Percentiles rank a stretch among this genome's conserved stretches.
Conservation (phyloP, 2,113 vertebrate species). For the Corythoichthys intestinalis region DNA sequence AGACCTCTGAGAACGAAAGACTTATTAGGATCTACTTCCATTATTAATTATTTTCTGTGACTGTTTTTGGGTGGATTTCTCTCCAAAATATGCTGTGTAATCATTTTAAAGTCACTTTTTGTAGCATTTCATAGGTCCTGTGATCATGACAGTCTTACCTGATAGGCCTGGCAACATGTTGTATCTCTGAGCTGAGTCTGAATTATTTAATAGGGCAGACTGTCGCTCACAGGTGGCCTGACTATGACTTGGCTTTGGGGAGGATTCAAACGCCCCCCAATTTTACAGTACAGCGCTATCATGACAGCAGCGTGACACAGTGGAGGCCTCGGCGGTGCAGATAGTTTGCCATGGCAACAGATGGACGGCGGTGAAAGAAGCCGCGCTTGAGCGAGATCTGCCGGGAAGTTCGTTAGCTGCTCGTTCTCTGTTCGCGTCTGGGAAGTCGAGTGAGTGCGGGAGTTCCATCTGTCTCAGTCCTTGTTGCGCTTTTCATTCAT, state of each 20-base stretch:
- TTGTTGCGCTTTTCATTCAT: conserved; percentile 43
- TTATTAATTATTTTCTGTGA: no score
- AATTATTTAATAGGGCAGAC: not conserved
- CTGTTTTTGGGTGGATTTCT: no score
- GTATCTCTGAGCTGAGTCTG: not conserved
- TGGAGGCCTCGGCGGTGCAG: conserved; percentile 22
- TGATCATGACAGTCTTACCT: no score
- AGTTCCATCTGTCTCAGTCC: conserved; percentile 60
- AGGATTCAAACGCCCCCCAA: conserved; percentile 49
- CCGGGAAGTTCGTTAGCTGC: conserved; percentile 35
- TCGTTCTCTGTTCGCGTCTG: conserved; percentile 32
- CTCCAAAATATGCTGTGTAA: no score
- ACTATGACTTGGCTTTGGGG: conserved; percentile 10
- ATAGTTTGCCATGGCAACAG: conserved; percentile 52
- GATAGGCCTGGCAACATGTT: no score
- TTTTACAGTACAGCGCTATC: conserved; percentile 43
- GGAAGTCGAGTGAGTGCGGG: conserved; percentile 51
- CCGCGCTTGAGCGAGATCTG: conserved; percentile 24
- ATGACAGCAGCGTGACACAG: conserved; percentile 47
- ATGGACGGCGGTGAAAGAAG: conserved; percentile 45
- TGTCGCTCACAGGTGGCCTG: not conserved
- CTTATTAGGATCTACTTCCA: no score
- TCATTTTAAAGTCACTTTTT: no score
- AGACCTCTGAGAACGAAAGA: no score
- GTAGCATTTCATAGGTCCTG: no score